Percentiles rank a stretch among this genome's conserved stretches.
Evolutionary conservation across 2,113 vertebrate species (phyloP).

Genomic region (Euleptes europaea): DNA sequence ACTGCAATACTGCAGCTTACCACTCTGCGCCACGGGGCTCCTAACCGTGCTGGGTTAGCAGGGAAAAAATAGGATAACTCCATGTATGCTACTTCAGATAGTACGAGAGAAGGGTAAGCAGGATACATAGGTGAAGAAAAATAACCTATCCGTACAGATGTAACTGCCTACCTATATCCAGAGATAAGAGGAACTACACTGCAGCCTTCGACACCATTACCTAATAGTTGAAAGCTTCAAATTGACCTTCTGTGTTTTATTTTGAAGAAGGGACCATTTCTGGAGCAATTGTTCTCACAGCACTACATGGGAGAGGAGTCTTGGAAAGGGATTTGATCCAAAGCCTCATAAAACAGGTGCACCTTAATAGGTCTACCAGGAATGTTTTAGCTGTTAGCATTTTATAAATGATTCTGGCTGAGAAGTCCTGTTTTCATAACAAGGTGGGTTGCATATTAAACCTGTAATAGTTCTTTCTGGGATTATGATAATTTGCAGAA

Average conservation of each 20-base stretch:
- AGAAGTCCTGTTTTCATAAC: slow-evolving; percentile 81
- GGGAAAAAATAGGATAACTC: not conserved
- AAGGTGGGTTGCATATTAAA: slow-evolving; percentile 80
- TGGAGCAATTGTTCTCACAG: slow-evolving; percentile 50
- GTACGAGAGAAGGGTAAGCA: not conserved
- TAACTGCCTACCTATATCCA: not conserved
- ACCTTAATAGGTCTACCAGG: slow-evolving; percentile 79
- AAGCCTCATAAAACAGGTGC: slow-evolving; percentile 80
- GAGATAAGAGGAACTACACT: not conserved
- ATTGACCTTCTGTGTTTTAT: slow-evolving; percentile 20
- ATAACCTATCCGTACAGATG: not conserved
- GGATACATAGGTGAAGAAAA: not conserved
- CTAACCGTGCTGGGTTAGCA: not conserved
- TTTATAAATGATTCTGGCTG: slow-evolving; percentile 78
- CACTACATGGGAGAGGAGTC: slow-evolving; percentile 39
- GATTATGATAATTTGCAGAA: slow-evolving; percentile 78
- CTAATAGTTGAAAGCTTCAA: slow-evolving; percentile 28
- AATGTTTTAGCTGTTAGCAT: slow-evolving; percentile 78
- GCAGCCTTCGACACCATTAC: not conserved
- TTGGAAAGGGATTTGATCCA: slow-evolving; percentile 62
- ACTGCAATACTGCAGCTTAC: no score
- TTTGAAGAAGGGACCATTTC: slow-evolving; percentile 41
- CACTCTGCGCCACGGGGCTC: no score
- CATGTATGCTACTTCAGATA: no score
- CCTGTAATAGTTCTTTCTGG: slow-evolving; percentile 76